A percentile compares a stretch with the other conserved stretches of the same genome.
Conservation (phyloP, 2,888 invertebrate genomes). For the Mesorhabditis belari region DNA sequence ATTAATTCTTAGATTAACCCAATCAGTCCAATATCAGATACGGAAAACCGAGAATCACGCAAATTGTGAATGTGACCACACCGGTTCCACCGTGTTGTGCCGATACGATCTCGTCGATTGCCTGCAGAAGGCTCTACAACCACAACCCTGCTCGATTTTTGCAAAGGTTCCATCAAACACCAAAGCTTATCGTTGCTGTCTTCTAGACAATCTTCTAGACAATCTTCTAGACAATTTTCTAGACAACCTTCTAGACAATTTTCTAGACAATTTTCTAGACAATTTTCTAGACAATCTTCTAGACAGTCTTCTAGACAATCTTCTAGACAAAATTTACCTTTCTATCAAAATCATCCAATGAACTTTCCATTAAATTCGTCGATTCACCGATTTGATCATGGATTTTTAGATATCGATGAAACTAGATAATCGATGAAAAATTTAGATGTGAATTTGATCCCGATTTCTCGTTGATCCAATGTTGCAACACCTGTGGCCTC, state of each 20-base stretch:
- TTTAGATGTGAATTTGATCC: constrained; percentile 27
- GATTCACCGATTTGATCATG: not conserved
- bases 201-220: too few species aligned
- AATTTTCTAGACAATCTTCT: too few species aligned
- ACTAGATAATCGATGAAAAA: not conserved
- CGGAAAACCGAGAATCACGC: not conserved
- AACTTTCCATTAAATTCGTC: not conserved
- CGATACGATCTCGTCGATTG: constrained; percentile 32
- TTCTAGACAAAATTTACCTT: too few species aligned
- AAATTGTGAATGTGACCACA: not conserved
- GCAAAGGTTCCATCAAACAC: too few species aligned
- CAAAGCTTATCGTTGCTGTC: too few species aligned
- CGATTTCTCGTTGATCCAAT: constrained; percentile 46
- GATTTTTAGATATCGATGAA: not conserved
- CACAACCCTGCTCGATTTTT: constrained; percentile 30
- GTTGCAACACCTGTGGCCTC: constrained; percentile 43
- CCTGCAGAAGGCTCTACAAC: constrained; percentile 34
- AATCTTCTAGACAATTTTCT: too few species aligned
- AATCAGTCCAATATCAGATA: too few species aligned
- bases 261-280: too few species aligned
- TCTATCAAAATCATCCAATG: too few species aligned
- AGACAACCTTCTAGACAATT: too few species aligned
- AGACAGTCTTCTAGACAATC: too few species aligned
- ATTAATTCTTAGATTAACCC: too few species aligned
- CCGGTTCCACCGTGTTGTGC: constrained; percentile 32